Evolutionary conservation across 2,113 vertebrate species (phyloP).

Genomic region (Hippotragus niger): DNA sequence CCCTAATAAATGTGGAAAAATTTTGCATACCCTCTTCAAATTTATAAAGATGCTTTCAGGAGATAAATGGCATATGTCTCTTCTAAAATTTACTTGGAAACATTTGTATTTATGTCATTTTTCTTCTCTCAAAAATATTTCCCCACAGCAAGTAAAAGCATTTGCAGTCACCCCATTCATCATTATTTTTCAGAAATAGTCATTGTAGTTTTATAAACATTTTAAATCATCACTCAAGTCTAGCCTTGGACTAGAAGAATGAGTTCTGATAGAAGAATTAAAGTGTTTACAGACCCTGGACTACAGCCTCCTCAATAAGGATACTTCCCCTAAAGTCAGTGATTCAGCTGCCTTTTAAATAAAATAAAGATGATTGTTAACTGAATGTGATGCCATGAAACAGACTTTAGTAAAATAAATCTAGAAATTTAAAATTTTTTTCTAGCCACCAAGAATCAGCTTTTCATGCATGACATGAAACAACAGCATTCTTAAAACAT

Average conservation of each 20-base stretch:
- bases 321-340: not conserved
- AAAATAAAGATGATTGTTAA: constrained; percentile 4
- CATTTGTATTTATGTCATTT: not conserved
- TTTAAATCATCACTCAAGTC: constrained; percentile 9
- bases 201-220: constrained; percentile 19
- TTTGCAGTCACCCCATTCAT: not conserved
- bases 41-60: not conserved
- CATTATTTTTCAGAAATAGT: not conserved
- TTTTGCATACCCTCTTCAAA: not conserved
- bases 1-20: not conserved
- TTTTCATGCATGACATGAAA: not conserved
- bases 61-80: not conserved
- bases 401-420: not conserved
- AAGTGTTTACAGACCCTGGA: not conserved
- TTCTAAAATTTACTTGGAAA: constrained; percentile 11
- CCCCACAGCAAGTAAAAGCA: not conserved
- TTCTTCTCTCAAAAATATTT: constrained; percentile 7
- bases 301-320: not conserved
- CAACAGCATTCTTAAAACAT: not conserved
- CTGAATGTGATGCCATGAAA: not conserved
- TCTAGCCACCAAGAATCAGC: not conserved
- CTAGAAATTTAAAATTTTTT: not conserved
- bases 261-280: not conserved
- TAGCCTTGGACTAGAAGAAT: not conserved
- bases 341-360: not conserved